Evolutionary conservation across 1,140 invertebrate species (phyloP), one percentile per base, ranked within the genome.

Genomic region (Heliothis virescens): DNA sequence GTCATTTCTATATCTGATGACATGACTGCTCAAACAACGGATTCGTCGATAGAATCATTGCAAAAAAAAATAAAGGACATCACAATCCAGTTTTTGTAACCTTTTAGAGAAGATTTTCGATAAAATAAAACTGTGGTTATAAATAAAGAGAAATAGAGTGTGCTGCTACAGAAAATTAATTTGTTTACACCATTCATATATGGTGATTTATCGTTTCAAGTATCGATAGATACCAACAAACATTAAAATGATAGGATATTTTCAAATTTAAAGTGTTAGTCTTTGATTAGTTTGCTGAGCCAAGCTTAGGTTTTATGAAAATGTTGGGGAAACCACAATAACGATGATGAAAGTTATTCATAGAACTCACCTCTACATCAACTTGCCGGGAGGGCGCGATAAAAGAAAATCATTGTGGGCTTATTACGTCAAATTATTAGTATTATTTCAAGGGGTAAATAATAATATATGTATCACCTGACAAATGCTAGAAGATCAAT

Each of bases 401-500:
- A 83, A 78, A 81, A 83, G 52, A 34, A 69, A 59, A 67, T 78
- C 62, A 78, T 76, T 65, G 60, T 69, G 62, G 63, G 71, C 41
- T 82, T 86, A 83, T 69, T 80, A 72, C 83, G 59, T 65, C 74
- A 67, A 55, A 52, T 9, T 41, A 72, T 76, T 78, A 80, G 63
- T 83, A 78, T 62, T 47, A 60, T 16, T 41, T 34, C 53, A 47
- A 26, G 73, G 72, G 84, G 78, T 74, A 81, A 83, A 72, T 85
- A 83, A 85, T 80, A 88, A 87, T 60, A 65, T 84, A 82, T 82
- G 89, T 89, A 79, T 88, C 83, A 87, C 91, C 93, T 92, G 91
- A 89, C 91, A 90, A 91, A 92, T 90, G 92, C 92, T 93, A 83
- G 92, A 93, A 94, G 92, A 94, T 91, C n/a, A 81, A 82, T 62